These are phyloP conservation scores for Lagria hirta DNA, from an alignment of 2,888 invertebrate genomes.

Conservation along the genomic window DNA sequence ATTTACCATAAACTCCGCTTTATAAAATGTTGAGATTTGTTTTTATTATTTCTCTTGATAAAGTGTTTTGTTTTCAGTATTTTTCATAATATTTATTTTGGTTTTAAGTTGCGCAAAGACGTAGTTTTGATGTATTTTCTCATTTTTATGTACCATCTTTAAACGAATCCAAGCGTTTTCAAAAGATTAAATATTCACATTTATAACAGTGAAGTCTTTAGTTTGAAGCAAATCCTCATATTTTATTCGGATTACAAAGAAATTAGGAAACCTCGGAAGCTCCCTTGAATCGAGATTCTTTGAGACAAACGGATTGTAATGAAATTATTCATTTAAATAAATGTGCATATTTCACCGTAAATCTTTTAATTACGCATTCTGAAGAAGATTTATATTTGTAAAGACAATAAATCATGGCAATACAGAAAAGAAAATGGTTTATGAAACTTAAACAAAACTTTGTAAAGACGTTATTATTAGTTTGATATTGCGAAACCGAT, in stretches of 20 bases:
- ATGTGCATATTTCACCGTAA: constrained; percentile 28
- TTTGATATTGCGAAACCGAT: too few relatives aligned
- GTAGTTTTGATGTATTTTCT: too few relatives aligned
- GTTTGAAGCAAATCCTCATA: constrained; percentile 13
- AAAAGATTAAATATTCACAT: constrained; percentile 23
- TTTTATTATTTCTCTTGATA: neutral
- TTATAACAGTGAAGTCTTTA: constrained; percentile 15
- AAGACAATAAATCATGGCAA: constrained; percentile 20
- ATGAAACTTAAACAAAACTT: too few relatives aligned
- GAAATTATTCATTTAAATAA: constrained; percentile 29
- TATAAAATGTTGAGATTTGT: too few relatives aligned
- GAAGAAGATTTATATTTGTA: constrained; percentile 25
- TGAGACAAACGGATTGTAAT: constrained; percentile 22
- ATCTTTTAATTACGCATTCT: constrained; percentile 25
- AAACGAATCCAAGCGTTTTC: constrained; percentile 14
- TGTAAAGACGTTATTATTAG: too few relatives aligned
- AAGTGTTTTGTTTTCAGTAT: neutral
- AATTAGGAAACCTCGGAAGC: constrained; percentile 23
- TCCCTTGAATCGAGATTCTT: constrained; percentile 14
- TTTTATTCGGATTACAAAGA: constrained; percentile 26
- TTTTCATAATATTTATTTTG: neutral
- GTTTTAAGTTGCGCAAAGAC: too few relatives aligned
- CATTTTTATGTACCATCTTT: too few relatives aligned
- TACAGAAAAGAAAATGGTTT: constrained; percentile 5
- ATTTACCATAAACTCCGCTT: too few relatives aligned